Evolutionary conservation across 2,888 invertebrate species (phyloP), one percentile per base, ranked within the genome.

Genomic region (Pelosia muscerda): DNA sequence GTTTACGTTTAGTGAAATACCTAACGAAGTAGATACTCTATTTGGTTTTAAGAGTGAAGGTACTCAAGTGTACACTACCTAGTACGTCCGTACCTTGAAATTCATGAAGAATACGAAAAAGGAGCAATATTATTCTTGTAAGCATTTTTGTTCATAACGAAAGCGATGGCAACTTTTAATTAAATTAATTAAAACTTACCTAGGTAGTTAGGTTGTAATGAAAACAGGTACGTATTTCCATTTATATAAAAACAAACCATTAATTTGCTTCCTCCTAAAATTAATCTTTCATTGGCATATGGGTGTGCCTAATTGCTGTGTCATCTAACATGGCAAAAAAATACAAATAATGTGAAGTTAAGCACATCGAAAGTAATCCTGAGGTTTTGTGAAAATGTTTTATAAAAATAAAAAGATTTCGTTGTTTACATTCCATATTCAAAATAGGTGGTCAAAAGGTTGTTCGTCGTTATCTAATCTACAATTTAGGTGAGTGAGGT

Each of bases 141-240:
- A 69, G 64, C 22, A 76, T 73, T 71, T 73, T 73, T 71, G 49
- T 64, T 75, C 60, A 66, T 58, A 67, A 68, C 55, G 71, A 71
- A 68, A 56, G 55, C 68, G 69, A 72, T 76, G 72, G 68, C 53
- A 82, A 81, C 73, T 81, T 83, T 81, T 81, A 81, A 84, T 80
- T 79, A 80, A 80, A 72, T 77, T 83, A 76, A 83, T 84, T 80
- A 80, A 80, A 83, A 80, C 75, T 82, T 83, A 65, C 68, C 70
- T 72, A 58, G 28, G 64, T 77, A 75, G 56, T 73, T 72, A 65
- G 28, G 62, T 73, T 73, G 71, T 67, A 69, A 62, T 71, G 63
- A 74, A 49, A 64, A 58, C 13, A 57, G 38, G 38, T 38, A 64
- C 55, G 62, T 31, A 70, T 74, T 70, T 65, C 28, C 77, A 74